Conservation (phyloP, 2,113 vertebrate species). For the Calyptomena viridis region DNA sequence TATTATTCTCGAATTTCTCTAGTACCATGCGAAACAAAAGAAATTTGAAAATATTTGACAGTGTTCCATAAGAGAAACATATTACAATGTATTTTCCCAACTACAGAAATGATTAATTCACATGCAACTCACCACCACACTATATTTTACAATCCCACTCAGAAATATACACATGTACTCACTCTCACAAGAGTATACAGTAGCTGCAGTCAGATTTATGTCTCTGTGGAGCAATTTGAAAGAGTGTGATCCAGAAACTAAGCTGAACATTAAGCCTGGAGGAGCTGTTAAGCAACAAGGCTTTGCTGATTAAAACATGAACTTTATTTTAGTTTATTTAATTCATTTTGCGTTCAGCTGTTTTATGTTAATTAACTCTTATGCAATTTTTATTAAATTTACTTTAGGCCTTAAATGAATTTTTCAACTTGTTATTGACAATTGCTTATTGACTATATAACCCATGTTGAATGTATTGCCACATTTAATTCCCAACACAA, state of each 20-base stretch:
- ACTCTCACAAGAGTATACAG: conserved; percentile 42
- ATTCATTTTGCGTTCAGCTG: conserved; percentile 30
- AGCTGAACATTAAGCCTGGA: conserved; percentile 59
- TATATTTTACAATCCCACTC: background rate
- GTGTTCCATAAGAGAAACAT: background rate
- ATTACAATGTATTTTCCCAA: background rate
- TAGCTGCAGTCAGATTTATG: conserved; percentile 54
- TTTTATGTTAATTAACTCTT: conserved; percentile 57
- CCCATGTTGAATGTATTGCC: background rate
- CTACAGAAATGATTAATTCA: background rate
- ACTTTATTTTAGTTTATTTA: conserved; percentile 57
- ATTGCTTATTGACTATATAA: background rate
- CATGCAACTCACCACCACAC: background rate
- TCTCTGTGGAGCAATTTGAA: conserved; percentile 63
- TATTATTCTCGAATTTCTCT: background rate
- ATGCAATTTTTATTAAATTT: conserved; percentile 63
- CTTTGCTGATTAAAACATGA: conserved; percentile 67
- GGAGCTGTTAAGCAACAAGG: conserved; percentile 54
- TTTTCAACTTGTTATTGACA: conserved; percentile 49
- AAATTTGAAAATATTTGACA: background rate
- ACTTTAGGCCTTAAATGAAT: conserved; percentile 48
- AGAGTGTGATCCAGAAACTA: conserved; percentile 48
- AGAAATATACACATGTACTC: conserved; percentile 25
- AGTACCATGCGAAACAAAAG: background rate
- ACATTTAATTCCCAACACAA: background rate